These are phyloP conservation scores for Chionomys nivalis DNA, from an alignment of 2,113 vertebrate species.

Conservation along the genomic window DNA sequence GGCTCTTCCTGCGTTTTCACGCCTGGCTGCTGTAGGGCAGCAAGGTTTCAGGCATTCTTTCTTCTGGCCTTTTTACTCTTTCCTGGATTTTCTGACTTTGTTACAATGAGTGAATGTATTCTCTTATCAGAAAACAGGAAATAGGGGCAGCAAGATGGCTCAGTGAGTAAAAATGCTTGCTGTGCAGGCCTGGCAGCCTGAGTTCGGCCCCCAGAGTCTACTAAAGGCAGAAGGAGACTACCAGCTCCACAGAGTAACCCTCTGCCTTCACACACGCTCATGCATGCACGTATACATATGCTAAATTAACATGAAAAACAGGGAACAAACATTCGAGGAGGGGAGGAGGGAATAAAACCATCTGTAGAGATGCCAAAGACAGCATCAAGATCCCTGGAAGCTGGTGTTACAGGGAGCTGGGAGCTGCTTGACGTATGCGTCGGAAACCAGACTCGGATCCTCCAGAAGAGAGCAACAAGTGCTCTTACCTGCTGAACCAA, in stretches of 20 bases:
- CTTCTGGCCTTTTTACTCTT: not conserved
- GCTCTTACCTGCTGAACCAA: not conserved
- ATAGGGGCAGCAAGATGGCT: not conserved
- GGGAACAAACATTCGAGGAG: not conserved
- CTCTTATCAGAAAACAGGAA: slow-evolving; percentile 7
- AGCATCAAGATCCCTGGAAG: not conserved
- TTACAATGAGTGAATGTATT: not conserved
- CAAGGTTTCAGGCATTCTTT: too few species aligned
- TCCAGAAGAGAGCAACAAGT: not conserved
- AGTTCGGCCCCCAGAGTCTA: not conserved
- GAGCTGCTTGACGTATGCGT: not conserved
- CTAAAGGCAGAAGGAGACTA: not conserved
- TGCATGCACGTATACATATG: not conserved
- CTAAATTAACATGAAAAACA: not conserved
- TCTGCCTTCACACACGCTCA: not conserved
- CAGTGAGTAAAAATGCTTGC: not conserved
- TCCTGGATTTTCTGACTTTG: not conserved
- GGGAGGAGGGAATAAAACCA: not conserved
- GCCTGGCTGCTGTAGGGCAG: not conserved
- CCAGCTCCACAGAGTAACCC: not conserved
- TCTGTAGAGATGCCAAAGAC: not conserved
- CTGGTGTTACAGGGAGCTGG: not conserved
- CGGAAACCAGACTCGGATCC: not conserved
- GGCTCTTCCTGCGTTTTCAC: too few species aligned
- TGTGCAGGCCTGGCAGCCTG: not conserved